phyloP scores from a whole-genome alignment of 2,888 invertebrate genomes.

The Noctua janthina region DNA sequence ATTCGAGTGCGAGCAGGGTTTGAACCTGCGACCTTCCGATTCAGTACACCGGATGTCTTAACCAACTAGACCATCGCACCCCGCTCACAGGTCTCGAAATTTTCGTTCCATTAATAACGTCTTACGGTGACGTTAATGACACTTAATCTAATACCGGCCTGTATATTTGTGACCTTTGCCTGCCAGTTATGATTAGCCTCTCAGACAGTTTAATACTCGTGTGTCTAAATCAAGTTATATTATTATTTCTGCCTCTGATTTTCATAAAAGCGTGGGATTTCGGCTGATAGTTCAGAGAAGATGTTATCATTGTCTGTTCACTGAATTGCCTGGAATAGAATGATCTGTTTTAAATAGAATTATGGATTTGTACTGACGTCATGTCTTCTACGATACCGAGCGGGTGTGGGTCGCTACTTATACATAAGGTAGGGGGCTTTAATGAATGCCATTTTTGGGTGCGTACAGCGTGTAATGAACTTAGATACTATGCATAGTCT shows the following conservation, averaged over 20 bases:
- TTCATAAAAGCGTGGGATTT: conserved; percentile 23
- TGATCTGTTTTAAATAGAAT: conserved; percentile 1
- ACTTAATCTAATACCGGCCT: neutral
- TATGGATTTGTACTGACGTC: neutral
- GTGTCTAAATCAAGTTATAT: conserved; percentile 12
- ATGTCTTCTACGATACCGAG: neutral
- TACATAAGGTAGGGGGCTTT: neutral
- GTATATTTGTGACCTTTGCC: conserved; percentile 15
- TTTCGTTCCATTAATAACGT: no score
- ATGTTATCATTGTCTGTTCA: neutral
- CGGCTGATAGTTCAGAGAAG: neutral
- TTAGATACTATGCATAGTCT: neutral
- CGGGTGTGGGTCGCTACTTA: neutral
- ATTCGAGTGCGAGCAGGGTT: no score
- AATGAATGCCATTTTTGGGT: neutral
- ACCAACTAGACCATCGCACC: no score
- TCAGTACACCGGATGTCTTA: no score
- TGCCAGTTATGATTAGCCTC: conserved; percentile 8
- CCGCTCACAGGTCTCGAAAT: no score
- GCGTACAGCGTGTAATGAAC: neutral
- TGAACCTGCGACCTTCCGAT: no score
- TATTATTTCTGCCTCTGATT: neutral
- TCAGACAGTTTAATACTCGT: conserved; percentile 11
- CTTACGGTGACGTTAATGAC: no score
- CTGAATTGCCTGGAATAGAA: conserved; percentile 14